Evolutionary conservation across 2,797 vertebrate species (phyloP).

Genomic region (Cynopterus sphinx): DNA sequence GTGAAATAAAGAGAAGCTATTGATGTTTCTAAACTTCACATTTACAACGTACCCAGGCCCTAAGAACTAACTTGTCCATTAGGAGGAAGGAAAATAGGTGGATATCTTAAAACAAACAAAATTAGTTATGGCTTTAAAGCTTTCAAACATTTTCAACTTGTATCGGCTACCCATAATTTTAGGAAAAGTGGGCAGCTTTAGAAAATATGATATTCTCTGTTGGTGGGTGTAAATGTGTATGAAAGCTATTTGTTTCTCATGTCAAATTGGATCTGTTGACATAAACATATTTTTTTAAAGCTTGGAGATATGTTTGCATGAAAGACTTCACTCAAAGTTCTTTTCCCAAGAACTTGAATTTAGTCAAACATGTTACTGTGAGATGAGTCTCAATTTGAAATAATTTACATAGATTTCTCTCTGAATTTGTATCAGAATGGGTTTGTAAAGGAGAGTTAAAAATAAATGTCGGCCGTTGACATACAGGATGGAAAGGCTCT

Average conservation of each 20-base stretch:
- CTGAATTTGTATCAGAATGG: slow-evolving; percentile 45
- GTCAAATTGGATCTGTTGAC: slow-evolving; percentile 59
- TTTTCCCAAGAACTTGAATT: slow-evolving; percentile 34
- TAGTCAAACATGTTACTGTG: slow-evolving; percentile 8
- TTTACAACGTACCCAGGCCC: not conserved
- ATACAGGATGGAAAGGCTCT: not conserved
- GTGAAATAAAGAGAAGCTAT: slow-evolving; percentile 7
- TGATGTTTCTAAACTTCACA: not conserved
- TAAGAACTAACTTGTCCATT: slow-evolving; percentile 23
- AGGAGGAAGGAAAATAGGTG: not conserved
- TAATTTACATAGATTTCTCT: slow-evolving; percentile 54
- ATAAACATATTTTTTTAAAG: slow-evolving; percentile 51
- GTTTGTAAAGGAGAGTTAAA: slow-evolving; percentile 40
- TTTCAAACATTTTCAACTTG: slow-evolving; percentile 53
- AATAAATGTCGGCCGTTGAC: not conserved
- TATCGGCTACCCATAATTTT: slow-evolving; percentile 39
- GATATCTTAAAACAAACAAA: slow-evolving; percentile 35
- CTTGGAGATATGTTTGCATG: not conserved
- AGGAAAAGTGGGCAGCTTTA: slow-evolving; percentile 47
- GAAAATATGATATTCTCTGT: slow-evolving; percentile 67
- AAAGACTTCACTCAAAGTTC: slow-evolving; percentile 32
- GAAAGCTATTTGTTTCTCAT: slow-evolving; percentile 62
- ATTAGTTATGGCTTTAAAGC: slow-evolving; percentile 52
- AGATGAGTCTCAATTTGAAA: slow-evolving; percentile 54
- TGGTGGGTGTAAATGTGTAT: slow-evolving; percentile 50